A percentile compares a stretch with the other conserved stretches of the same genome.
Evolutionary conservation across 2,888 invertebrate genomes (phyloP).

Genomic region (Fragum fragum): DNA sequence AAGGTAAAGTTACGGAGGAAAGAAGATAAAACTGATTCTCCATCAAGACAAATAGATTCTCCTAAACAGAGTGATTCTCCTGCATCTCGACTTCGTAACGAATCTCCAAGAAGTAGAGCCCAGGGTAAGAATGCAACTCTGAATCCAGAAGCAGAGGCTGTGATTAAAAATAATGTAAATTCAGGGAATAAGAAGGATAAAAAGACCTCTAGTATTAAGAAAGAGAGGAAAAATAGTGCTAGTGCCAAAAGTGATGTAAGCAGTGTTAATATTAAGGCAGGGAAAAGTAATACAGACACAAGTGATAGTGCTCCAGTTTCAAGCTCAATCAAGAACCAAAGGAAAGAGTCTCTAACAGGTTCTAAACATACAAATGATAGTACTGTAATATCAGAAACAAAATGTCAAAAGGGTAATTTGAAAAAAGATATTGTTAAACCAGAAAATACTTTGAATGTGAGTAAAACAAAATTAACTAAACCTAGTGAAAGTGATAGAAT

Average conservation of each 20-base stretch:
- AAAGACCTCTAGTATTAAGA: conserved; percentile 44
- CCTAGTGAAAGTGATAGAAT: background rate
- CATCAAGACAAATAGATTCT: conserved; percentile 28
- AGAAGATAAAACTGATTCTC: conserved; percentile 41
- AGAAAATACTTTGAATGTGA: conserved; percentile 18
- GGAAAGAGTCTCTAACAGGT: conserved; percentile 19
- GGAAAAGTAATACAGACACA: background rate
- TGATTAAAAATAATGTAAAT: conserved; percentile 51
- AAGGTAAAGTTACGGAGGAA: conserved; percentile 31
- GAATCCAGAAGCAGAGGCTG: conserved; percentile 55
- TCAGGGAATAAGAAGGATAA: conserved; percentile 56
- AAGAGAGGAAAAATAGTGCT: conserved; percentile 47
- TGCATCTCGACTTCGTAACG: conserved; percentile 38
- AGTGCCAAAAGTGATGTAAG: conserved; percentile 43
- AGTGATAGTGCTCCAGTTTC: conserved; percentile 31
- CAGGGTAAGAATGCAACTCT: conserved; percentile 18
- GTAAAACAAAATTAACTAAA: conserved; percentile 13
- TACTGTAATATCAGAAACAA: background rate
- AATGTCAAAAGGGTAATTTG: conserved; percentile 14
- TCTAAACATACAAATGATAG: conserved; percentile 8
- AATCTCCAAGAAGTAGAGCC: conserved; percentile 40
- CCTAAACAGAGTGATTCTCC: conserved; percentile 49
- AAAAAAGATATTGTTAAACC: conserved; percentile 31
- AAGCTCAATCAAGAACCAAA: conserved; percentile 46
- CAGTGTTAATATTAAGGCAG: conserved; percentile 7